phyloP scores from a whole-genome alignment of 64 coral and sea anemone genomes.

The Exaiptasia diaphana region DNA sequence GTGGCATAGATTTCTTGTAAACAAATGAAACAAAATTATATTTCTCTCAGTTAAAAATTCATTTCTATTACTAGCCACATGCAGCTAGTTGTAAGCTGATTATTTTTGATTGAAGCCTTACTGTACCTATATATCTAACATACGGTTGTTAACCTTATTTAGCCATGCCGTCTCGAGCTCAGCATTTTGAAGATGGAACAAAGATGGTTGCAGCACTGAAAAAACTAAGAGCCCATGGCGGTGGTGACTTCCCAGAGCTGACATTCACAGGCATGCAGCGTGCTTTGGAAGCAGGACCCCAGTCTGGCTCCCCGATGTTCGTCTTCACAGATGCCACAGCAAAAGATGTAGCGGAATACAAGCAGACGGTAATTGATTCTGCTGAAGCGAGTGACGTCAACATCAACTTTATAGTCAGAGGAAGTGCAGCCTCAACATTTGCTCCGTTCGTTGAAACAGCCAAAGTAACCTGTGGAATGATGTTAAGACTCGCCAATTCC shows the following conservation, averaged over 20 bases:
- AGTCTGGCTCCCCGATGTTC: conserved; percentile 27
- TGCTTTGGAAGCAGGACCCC: neutral
- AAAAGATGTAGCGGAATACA: neutral
- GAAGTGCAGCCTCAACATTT: neutral
- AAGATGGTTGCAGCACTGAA: neutral
- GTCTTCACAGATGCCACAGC: conserved; percentile 65
- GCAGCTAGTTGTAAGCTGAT: no score
- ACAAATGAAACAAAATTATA: no score
- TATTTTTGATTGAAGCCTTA: no score
- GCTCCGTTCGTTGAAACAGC: conserved; percentile 32
- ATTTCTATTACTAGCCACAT: no score
- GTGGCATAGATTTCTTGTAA: no score
- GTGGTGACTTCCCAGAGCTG: conserved; percentile 14
- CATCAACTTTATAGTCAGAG: conserved; percentile 56
- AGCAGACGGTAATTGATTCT: neutral
- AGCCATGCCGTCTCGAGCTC: no score
- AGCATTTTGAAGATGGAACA: neutral
- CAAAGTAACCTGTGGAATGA: conserved; percentile 52
- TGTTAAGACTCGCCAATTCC: conserved; percentile 20
- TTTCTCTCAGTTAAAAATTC: no score
- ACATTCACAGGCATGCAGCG: conserved; percentile 39
- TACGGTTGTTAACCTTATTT: no score
- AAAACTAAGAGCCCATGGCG: neutral
- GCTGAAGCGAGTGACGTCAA: neutral
- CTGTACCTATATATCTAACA: no score